Percentiles rank a stretch among this genome's conserved stretches.
phyloP scores from a whole-genome alignment of 2,797 vertebrate species.

The Fistularia tabacaria region DNA sequence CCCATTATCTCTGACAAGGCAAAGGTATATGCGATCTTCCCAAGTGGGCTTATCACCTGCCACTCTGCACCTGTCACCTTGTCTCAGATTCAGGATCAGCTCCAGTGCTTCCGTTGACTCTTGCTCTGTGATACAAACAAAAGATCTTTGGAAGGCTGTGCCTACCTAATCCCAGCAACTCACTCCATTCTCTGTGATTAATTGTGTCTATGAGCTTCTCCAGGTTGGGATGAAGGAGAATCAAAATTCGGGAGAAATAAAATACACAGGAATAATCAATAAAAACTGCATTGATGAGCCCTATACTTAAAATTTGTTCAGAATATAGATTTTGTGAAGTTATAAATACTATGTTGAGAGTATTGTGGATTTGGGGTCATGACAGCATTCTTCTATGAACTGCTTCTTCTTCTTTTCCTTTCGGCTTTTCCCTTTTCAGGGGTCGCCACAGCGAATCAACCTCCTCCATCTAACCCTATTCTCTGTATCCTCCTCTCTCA shows the following conservation, averaged over 20 bases:
- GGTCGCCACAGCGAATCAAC: no score
- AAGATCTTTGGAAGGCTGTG: conserved; percentile 54
- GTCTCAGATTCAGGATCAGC: conserved; percentile 27
- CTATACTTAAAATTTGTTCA: conserved; percentile 36
- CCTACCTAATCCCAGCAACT: conserved; percentile 41
- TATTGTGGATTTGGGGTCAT: no score
- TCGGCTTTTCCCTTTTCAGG: no score
- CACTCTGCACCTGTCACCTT: conserved; percentile 51
- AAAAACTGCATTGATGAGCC: conserved; percentile 44
- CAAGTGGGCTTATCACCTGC: conserved; percentile 53
- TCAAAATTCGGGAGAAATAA: conserved; percentile 47
- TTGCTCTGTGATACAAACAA: conserved; percentile 42
- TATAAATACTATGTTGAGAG: no score
- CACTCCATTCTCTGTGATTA: conserved; percentile 37
- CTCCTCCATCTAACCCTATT: no score
- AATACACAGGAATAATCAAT: conserved; percentile 60
- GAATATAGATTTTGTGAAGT: background rate
- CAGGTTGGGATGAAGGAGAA: conserved; percentile 40
- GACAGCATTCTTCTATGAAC: no score
- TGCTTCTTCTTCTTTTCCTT: no score
- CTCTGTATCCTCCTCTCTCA: no score
- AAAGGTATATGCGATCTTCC: conserved; percentile 30
- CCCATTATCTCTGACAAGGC: conserved; percentile 63
- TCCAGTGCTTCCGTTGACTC: conserved; percentile 31
- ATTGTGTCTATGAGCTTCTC: conserved; percentile 53